A percentile compares a stretch with the other conserved stretches of the same genome.
phyloP scores from a whole-genome alignment of 1,140 invertebrate genomes.

The Brachionus plicatilis region DNA sequence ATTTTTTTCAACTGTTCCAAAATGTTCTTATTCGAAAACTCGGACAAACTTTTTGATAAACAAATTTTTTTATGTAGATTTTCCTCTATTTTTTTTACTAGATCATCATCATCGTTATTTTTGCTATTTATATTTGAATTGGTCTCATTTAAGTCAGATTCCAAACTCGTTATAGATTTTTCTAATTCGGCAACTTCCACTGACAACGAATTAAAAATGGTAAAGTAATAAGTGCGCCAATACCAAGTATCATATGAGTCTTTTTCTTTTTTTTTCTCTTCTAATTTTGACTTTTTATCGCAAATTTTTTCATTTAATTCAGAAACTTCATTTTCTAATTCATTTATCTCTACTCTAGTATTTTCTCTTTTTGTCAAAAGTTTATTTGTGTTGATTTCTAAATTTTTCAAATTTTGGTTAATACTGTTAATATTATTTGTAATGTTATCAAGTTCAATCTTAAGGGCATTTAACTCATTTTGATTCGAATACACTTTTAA shows the following conservation, averaged over 20 bases:
- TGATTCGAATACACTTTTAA: neutral
- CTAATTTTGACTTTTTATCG: neutral
- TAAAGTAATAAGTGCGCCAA: neutral
- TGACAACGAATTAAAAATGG: neutral
- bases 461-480: neutral
- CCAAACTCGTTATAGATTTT: neutral
- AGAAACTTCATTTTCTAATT: neutral
- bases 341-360: neutral
- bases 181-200: neutral
- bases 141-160: neutral
- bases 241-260: neutral
- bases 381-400: neutral
- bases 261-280: neutral
- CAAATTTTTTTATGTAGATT: neutral
- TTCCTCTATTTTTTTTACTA: neutral
- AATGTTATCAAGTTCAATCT: neutral
- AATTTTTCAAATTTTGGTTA: neutral
- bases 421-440: neutral
- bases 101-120: neutral
- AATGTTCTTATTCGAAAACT: too few species aligned
- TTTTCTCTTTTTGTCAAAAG: neutral
- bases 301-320: neutral
- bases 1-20: too few species aligned
- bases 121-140: neutral
- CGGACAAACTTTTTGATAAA: neutral